Evolutionary conservation across 2,113 vertebrate species (phyloP).

Genomic region (Columba livia): DNA sequence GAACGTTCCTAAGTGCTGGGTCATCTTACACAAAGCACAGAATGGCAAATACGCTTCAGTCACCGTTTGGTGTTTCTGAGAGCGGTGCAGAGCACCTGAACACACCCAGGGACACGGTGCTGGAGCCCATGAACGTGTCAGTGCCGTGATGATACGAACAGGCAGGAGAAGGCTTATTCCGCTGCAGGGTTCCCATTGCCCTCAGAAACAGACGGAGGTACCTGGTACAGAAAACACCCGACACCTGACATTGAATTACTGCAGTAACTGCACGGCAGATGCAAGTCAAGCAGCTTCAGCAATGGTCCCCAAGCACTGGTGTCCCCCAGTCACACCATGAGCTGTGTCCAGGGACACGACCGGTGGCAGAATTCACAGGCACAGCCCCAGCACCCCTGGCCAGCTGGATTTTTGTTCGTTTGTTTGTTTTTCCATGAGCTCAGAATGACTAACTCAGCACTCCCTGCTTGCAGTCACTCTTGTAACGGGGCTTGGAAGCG

Average conservation of each 20-base stretch:
- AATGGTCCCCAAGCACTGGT: not conserved
- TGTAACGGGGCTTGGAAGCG: not conserved
- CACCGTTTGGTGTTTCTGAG: not conserved
- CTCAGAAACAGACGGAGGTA: not conserved
- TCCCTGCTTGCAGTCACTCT: not conserved
- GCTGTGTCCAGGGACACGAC: fast-evolving
- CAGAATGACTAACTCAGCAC: not conserved
- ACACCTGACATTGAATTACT: not conserved
- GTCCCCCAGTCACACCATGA: fast-evolving
- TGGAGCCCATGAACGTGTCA: not conserved
- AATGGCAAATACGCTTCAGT: not conserved
- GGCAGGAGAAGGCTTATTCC: not conserved
- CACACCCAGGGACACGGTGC: not conserved
- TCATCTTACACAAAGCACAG: fast-evolving
- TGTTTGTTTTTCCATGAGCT: not conserved
- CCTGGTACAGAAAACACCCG: not conserved
- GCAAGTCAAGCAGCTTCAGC: not conserved
- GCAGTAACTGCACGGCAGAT: not conserved
- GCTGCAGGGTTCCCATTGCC: not conserved
- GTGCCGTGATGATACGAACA: not conserved
- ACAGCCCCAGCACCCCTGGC: not conserved
- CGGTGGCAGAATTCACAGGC: not conserved
- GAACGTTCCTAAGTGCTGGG: not conserved
- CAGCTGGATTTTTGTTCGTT: not conserved
- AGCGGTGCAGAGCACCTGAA: not conserved